Evolutionary conservation across 2,888 invertebrate species (phyloP), one percentile per base, ranked within the genome.

Genomic region (Ochropleura leucogaster): DNA sequence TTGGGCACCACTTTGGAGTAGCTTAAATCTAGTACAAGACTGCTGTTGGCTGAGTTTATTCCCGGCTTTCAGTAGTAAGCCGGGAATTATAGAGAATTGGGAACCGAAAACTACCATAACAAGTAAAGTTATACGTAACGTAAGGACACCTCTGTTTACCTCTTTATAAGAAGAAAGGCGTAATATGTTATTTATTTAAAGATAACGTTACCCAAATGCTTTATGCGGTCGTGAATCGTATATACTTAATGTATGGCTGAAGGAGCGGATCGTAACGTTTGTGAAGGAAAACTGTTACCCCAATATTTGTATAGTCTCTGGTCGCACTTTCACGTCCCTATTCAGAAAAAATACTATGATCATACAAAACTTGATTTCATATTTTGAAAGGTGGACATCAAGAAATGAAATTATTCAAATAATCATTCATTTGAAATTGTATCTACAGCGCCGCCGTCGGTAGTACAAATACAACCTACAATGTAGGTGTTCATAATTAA

Each of bases 191-290:
- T 79, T 79, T 79, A 82, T 68, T 78, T 82, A 79, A 77, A 79
- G 64, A 83, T 83, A 79, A 76, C 76, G 66, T 74, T 77, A 74
- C 75, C 73, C 74, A 74, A 83, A 77, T 74, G 69, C 51, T 74
- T 65, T 80, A 67, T 74, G 63, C 65, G 79, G 62, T 55, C 68
- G 68, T 77, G 82, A 73, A 85, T 73, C 76, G 69, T 74, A 75
- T 59, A 85, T 87, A 84, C 80, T 85, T 87, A 70, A 87, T 85
- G 77, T 78, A 84, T 84, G 79, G 72, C 65, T 76, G 62, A 64
- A 80, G 71, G 40, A 72, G 68, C 55, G 55, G 40, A 59, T 68
- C 68, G 67, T 68, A 81, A 84, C 63, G 68, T 60, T 40, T 51
- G 46, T 72, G 65, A 68, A 64, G 67, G 81, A 62, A 75, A 79